phyloP scores from a whole-genome alignment of 2,888 invertebrate species.

The Emesis russula region DNA sequence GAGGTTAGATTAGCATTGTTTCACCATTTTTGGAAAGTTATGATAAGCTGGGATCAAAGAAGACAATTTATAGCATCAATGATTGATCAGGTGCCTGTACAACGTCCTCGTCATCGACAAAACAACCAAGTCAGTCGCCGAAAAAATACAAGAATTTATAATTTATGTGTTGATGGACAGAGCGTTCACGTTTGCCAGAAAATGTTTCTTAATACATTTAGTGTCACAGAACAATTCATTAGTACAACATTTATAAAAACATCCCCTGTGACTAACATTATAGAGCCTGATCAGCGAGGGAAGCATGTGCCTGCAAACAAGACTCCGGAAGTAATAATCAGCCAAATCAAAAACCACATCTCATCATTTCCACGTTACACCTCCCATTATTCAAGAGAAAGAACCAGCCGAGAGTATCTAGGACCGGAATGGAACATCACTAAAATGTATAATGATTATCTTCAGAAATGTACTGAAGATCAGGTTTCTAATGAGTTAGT shows the following conservation, averaged over 20 bases:
- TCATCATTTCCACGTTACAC: neutral
- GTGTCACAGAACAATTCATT: neutral
- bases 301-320: neutral
- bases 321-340: neutral
- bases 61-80: neutral
- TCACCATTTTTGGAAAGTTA: neutral
- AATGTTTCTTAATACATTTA: neutral
- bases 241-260: neutral
- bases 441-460: neutral
- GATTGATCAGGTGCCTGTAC: neutral
- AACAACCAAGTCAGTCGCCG: neutral
- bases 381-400: neutral
- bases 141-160: neutral
- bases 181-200: neutral
- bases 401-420: neutral
- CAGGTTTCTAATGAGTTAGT: neutral
- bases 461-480: neutral
- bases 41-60: neutral
- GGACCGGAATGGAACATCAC: neutral
- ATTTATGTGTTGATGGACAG: neutral
- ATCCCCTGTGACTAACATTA: neutral
- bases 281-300: neutral
- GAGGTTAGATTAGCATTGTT: neutral
- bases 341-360: neutral
- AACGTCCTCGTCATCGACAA: neutral